phyloP scores from a whole-genome alignment of 2,797 vertebrate species.

The Denticeps clupeoides region DNA sequence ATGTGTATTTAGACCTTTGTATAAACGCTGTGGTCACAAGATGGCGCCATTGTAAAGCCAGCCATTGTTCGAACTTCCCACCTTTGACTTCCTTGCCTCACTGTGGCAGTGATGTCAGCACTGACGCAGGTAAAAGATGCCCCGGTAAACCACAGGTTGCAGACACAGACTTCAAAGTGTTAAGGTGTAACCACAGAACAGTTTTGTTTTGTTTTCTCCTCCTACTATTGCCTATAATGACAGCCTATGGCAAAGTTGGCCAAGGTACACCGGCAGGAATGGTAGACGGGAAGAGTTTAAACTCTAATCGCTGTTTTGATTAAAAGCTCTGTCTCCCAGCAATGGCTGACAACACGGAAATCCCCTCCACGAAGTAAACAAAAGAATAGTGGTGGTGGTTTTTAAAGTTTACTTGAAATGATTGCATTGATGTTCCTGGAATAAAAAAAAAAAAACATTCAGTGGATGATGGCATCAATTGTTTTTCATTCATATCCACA shows the following conservation, averaged over 20 bases:
- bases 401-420: too few relatives aligned
- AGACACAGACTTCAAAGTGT: slow-evolving; percentile 13
- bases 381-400: slow-evolving; percentile 12
- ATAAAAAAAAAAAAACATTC: too few relatives aligned
- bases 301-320: slow-evolving; percentile 25
- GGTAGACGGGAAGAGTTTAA: slow-evolving; percentile 11
- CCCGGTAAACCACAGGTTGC: slow-evolving; percentile 15
- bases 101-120: slow-evolving; percentile 14
- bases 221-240: slow-evolving; percentile 16
- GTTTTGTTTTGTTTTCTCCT: slow-evolving; percentile 5
- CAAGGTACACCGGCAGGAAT: slow-evolving; percentile 15
- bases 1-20: not conserved
- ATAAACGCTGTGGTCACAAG: not conserved
- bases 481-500: too few relatives aligned
- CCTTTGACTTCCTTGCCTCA: slow-evolving; percentile 6
- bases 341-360: slow-evolving; percentile 7
- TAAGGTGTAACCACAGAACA: slow-evolving; percentile 2
- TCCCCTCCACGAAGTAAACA: slow-evolving; percentile 12
- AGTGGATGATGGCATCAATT: too few relatives aligned
- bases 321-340: slow-evolving; percentile 16
- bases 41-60: not conserved
- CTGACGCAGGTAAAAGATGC: slow-evolving; percentile 16
- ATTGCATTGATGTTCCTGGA: too few relatives aligned
- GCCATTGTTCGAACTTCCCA: not conserved
- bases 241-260: slow-evolving; percentile 18